Conservation (phyloP, 2,888 invertebrate species). For the Theodoxus fluviatilis region DNA sequence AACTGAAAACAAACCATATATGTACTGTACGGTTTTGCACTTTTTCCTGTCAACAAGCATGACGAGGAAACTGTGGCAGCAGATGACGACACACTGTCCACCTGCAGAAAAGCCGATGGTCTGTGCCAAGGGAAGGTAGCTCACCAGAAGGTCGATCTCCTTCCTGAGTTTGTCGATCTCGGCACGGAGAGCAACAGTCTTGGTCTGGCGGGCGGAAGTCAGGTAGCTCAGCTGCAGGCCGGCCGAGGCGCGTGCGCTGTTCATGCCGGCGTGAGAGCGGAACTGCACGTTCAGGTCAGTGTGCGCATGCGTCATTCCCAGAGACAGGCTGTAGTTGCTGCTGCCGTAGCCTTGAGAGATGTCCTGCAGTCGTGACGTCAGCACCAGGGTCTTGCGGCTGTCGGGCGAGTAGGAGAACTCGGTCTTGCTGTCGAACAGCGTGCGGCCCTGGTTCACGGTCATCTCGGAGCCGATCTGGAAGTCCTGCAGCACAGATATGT, state of each 20-base stretch:
- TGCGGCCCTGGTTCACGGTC: constrained; percentile 36
- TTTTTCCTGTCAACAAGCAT: too few species aligned
- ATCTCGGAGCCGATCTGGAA: constrained; percentile 41
- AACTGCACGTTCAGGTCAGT: constrained; percentile 48
- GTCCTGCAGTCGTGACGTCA: constrained; percentile 39
- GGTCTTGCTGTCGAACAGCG: constrained; percentile 43
- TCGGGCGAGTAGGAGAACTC: constrained; percentile 48
- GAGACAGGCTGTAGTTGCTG: constrained; percentile 38
- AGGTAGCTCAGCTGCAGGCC: constrained; percentile 44
- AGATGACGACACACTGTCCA: too few species aligned
- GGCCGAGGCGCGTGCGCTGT: constrained; percentile 35
- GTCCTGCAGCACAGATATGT: constrained; percentile 40
- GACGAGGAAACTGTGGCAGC: too few species aligned
- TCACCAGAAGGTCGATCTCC: constrained; percentile 41
- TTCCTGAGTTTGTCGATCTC: constrained; percentile 46
- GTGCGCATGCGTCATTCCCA: constrained; percentile 48
- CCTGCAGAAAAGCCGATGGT: too few species aligned
- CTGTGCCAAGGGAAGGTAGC: too few species aligned
- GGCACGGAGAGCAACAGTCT: constrained; percentile 42
- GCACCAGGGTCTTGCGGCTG: constrained; percentile 41
- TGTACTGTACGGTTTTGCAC: too few species aligned
- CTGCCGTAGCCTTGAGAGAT: constrained; percentile 27
- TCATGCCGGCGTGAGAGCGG: constrained; percentile 38
- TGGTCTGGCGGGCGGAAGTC: constrained; percentile 38
- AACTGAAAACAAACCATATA: too few species aligned